phyloP scores from a whole-genome alignment of 2,113 vertebrate genomes.

The Corythornis madagascariensis region DNA sequence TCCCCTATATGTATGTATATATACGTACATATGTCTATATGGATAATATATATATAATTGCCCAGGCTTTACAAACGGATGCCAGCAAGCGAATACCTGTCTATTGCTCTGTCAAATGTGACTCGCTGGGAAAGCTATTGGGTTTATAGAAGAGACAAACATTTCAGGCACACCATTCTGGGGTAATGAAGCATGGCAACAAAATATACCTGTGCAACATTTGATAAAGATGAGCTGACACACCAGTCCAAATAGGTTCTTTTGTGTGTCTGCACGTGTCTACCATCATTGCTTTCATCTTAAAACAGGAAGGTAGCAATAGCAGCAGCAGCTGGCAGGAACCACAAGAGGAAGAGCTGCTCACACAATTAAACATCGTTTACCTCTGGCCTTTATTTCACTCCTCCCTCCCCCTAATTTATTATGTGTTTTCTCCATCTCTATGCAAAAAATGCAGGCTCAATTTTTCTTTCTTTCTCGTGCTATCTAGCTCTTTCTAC shows the following conservation, averaged over 20 bases:
- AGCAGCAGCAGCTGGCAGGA: slow-evolving; percentile 88
- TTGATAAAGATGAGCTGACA: slow-evolving; percentile 99
- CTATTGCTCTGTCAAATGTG: slow-evolving; percentile 82
- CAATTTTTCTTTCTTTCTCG: slow-evolving; percentile 89
- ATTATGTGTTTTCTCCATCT: slow-evolving; percentile 78
- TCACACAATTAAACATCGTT: slow-evolving; percentile 85
- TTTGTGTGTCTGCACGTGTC: slow-evolving; percentile 92
- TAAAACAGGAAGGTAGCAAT: slow-evolving; percentile 78
- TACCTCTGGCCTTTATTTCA: slow-evolving; percentile 88
- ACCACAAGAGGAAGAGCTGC: slow-evolving; percentile 82
- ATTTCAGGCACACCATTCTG: slow-evolving; percentile 97
- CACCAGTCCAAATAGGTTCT: slow-evolving; percentile 98
- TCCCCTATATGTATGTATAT: background rate
- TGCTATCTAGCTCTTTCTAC: slow-evolving; percentile 75
- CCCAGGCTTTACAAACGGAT: slow-evolving; percentile 70
- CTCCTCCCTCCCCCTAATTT: slow-evolving; percentile 82
- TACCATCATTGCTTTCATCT: slow-evolving; percentile 88
- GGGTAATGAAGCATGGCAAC: slow-evolving; percentile 98
- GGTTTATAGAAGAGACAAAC: slow-evolving; percentile 93
- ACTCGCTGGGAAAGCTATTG: slow-evolving; percentile 77
- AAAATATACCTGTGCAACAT: slow-evolving; percentile 99
- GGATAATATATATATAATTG: slow-evolving; percentile 65
- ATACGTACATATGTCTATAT: background rate
- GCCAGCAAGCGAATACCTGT: slow-evolving; percentile 71
- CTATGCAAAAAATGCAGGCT: slow-evolving; percentile 81